These are phyloP conservation scores for Cantharis nigra DNA, from an alignment of 2,888 invertebrate genomes.

Conservation along the genomic window DNA sequence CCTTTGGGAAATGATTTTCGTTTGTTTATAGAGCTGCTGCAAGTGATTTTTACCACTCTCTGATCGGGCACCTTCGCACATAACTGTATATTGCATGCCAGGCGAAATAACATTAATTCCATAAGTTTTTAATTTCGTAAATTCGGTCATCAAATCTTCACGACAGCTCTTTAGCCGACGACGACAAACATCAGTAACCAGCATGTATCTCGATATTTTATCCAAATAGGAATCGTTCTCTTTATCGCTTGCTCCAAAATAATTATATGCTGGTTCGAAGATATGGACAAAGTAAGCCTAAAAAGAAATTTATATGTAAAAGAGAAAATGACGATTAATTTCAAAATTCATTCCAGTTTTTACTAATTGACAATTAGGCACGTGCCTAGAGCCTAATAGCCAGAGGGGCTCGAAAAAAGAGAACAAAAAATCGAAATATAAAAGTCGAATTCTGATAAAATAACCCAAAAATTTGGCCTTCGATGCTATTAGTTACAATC, in stretches of 20 bases:
- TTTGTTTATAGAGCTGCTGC: neutral
- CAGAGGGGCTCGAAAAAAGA: too few relatives aligned
- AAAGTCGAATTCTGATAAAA: too few relatives aligned
- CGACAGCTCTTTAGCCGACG: neutral
- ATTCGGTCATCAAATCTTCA: neutral
- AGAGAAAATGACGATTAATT: too few relatives aligned
- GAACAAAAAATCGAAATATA: too few relatives aligned
- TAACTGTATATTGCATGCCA: neutral
- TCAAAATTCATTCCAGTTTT: too few relatives aligned
- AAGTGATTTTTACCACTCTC: neutral
- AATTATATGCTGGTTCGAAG: neutral
- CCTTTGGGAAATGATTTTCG: neutral
- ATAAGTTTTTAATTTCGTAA: neutral
- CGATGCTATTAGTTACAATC: too few relatives aligned
- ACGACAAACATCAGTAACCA: neutral
- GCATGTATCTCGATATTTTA: neutral
- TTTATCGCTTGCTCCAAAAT: neutral
- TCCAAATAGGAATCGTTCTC: neutral
- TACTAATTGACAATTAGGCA: too few relatives aligned
- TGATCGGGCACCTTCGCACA: neutral
- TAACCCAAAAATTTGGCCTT: too few relatives aligned
- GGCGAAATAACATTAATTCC: neutral
- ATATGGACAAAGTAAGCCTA: neutral
- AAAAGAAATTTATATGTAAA: too few relatives aligned
- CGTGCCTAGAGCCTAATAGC: too few relatives aligned